Evolutionary conservation across 2,797 vertebrate species (phyloP).

Genomic region (Hyperoplus immaculatus): DNA sequence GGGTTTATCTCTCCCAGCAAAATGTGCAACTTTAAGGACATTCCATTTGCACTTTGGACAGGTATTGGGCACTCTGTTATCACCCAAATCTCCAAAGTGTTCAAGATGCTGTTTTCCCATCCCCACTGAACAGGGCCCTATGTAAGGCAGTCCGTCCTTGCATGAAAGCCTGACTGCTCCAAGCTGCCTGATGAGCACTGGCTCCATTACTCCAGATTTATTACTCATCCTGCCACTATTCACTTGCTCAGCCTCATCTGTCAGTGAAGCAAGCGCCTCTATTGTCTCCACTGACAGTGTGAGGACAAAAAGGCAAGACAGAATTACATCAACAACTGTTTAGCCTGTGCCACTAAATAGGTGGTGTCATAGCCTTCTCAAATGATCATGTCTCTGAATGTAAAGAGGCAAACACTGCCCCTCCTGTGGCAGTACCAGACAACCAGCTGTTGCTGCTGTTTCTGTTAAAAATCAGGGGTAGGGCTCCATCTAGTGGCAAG

Average conservation of each 20-base stretch:
- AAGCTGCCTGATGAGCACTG: conserved; percentile 53
- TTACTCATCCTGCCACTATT: conserved; percentile 56
- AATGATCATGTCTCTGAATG: conserved; percentile 40
- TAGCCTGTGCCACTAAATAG: conserved; percentile 46
- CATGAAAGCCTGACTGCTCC: conserved; percentile 35
- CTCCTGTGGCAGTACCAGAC: conserved; percentile 34
- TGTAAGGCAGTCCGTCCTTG: conserved; percentile 41
- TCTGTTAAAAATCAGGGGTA: conserved; percentile 49
- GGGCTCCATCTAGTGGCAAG: conserved; percentile 77
- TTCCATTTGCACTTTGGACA: conserved; percentile 21
- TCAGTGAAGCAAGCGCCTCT: conserved; percentile 27
- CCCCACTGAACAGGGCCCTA: conserved; percentile 9
- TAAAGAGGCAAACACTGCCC: conserved; percentile 25
- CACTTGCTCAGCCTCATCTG: conserved; percentile 56
- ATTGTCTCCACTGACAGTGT: conserved; percentile 44
- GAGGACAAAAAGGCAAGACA: conserved; percentile 49
- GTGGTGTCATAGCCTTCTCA: conserved; percentile 46
- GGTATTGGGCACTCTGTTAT: conserved; percentile 43
- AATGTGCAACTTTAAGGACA: conserved; percentile 58
- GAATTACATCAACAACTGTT: conserved; percentile 47
- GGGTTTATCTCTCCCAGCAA: conserved; percentile 41
- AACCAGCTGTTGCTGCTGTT: conserved; percentile 61
- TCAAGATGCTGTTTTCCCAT: conserved; percentile 49
- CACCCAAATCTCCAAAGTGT: conserved; percentile 45
- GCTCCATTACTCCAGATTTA: conserved; percentile 60